These are phyloP conservation scores for Heliconius nattereri DNA, from an alignment of 1,140 invertebrate species.

Conservation along the genomic window DNA sequence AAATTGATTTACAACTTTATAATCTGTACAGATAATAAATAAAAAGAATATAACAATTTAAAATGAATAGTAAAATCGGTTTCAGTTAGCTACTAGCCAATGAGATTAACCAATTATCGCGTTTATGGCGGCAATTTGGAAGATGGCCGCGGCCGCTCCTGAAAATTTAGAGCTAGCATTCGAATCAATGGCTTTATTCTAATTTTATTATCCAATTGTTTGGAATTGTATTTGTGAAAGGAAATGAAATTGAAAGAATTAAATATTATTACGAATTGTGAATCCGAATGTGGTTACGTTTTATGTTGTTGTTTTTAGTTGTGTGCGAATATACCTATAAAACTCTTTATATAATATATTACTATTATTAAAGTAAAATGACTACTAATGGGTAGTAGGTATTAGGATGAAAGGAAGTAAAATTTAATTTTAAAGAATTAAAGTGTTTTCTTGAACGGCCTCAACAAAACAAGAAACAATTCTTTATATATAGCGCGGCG, in stretches of 20 bases:
- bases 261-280: neutral
- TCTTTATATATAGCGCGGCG: too few species aligned
- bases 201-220: constrained; percentile 69
- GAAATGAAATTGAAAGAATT: constrained; percentile 9
- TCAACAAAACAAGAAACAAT: too few species aligned
- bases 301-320: neutral
- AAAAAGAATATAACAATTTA: constrained; percentile 40
- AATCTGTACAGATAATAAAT: neutral
- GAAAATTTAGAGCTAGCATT: constrained; percentile 67
- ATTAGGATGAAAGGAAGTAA: too few species aligned
- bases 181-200: constrained; percentile 70
- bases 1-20: constrained; percentile 37
- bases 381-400: too few species aligned
- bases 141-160: constrained; percentile 67
- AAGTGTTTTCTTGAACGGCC: too few species aligned
- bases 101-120: constrained; percentile 73
- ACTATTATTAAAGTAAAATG: too few species aligned
- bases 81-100: constrained; percentile 74
- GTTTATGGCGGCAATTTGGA: constrained; percentile 73
- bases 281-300: neutral
- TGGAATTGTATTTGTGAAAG: constrained; percentile 27
- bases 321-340: neutral
- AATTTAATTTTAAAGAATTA: too few species aligned
- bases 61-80: constrained; percentile 57
- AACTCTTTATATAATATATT: neutral